Evolutionary conservation across 2,888 invertebrate species (phyloP), one percentile per base, ranked within the genome.

Genomic region (Tuta absoluta): DNA sequence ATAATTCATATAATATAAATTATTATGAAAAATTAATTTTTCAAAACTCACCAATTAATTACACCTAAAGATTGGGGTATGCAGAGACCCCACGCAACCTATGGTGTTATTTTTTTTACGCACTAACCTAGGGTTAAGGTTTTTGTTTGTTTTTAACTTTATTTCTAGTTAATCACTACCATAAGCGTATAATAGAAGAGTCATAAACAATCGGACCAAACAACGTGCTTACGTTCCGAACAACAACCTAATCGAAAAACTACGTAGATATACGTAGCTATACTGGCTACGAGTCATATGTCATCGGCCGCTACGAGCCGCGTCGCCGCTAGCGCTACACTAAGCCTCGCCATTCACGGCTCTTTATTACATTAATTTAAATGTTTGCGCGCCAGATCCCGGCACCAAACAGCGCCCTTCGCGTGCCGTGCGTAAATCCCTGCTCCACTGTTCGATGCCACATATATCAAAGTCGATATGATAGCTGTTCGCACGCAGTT

Each of bases 311-410:
- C 67, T 67, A 67, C 63, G 71, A 67, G 71, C 72, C 69, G 67
- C 69, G 48, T 83, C 83, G 85, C 82, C 82, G 85, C 1, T 17
- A 24, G 78, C 63, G 72, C 84, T 82, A 80, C 80, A 76, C 80
- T 80, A 84, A 86, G 84, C 87, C 86, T 75, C 78, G 82, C 77
- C 82, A 85, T 89, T 88, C 85, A 86, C 87, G 87, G 80, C 85
- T 89, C 85, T 89, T 89, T 89, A 90, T 88, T 84, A 90, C 90
- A 91, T 91, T 91, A 91, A 91, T 91, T 91, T 89, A 91, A 91
- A 91, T 90, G 91, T 90, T 89, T 88, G 86, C 80, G 77, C 75
- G 75, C 72, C 78, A 80, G 82, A 83, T 81, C 75, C 75, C 69
- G 70, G 72, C 75, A 78, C 76, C 76, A 76, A 73, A 33, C 33